These are phyloP conservation scores for Cochlearius cochlearius DNA, from an alignment of 2,113 vertebrate species.

Conservation along the genomic window DNA sequence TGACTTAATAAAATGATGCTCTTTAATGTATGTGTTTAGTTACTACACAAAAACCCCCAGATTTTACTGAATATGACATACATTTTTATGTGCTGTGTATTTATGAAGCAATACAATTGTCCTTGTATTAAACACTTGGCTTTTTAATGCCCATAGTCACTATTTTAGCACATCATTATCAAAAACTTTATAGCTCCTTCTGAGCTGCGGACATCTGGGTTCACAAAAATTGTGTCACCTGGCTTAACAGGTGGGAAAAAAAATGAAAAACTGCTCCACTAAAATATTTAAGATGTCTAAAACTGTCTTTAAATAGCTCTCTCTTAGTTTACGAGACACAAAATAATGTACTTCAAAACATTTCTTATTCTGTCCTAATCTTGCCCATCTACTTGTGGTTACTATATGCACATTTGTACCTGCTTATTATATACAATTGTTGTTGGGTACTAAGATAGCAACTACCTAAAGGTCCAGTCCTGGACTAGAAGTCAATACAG, in stretches of 20 bases:
- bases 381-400: neutral
- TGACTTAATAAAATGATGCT: neutral
- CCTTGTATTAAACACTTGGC: neutral
- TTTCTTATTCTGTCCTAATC: neutral
- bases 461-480: neutral
- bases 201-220: neutral
- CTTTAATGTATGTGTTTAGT: neutral
- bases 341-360: neutral
- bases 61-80: neutral
- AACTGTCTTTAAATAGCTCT: neutral
- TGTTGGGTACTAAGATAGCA: neutral
- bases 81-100: neutral
- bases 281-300: slow-evolving; percentile 4
- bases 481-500: neutral
- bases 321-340: neutral
- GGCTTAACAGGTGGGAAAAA: neutral
- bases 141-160: neutral
- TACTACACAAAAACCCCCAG: neutral
- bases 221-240: neutral
- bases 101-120: neutral
- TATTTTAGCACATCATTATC: neutral
- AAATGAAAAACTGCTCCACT: neutral
- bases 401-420: neutral
- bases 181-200: neutral
- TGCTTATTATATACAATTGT: neutral